Base-by-base conservation (phyloP, 2,888 invertebrate genomes). In the Escarpia spicata region DNA sequence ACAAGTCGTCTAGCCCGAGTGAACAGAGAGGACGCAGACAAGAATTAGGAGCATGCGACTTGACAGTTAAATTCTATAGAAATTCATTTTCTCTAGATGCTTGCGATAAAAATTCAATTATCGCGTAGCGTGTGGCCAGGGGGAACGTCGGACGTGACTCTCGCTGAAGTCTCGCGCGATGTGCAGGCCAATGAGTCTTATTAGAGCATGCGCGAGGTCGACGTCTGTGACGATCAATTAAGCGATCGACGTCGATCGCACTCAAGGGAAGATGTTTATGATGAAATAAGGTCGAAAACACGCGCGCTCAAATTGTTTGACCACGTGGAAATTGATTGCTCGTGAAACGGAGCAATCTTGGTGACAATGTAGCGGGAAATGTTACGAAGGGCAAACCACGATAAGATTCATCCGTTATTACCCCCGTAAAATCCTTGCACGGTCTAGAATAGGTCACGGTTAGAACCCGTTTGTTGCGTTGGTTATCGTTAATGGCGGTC, bases 21-120 rank as follows among this genome's bases (percentile, higher is more conserved):
- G 75, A 75, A 75, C 75, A 75, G 26, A n/a, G n/a, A n/a, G 19
- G 4, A 75, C 75, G 75, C 19, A 75, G 19, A 75, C 75, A 75
- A 26, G n/a, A 75, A 75, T 75, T 75, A 75, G 75, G 15, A n/a
- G 75, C n/a, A 75, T 75, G 75, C 19, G 75, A 75, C 75, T 26
- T 75, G 75, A 75, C 75, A 75, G 75, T 75, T 75, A 75, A 75
- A 75, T 75, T 75, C 75, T 75, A 26, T 75, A n/a, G 75, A 75
- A 75, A 75, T 75, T 75, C 75, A 75, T 75, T 75, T 75, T 75
- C 75, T 75, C 6, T 26, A 75, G 75, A 75, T 75, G 75, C 75
- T 75, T 1, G 75, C 75, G 75, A 75, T 75, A 75, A 75, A 6
- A 75, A 75, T 75, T 75, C 75, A 75, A 75, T 75, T 75, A 75